phyloP scores from a whole-genome alignment of 2,797 vertebrate species.

The Pipistrellus pipistrellus region DNA sequence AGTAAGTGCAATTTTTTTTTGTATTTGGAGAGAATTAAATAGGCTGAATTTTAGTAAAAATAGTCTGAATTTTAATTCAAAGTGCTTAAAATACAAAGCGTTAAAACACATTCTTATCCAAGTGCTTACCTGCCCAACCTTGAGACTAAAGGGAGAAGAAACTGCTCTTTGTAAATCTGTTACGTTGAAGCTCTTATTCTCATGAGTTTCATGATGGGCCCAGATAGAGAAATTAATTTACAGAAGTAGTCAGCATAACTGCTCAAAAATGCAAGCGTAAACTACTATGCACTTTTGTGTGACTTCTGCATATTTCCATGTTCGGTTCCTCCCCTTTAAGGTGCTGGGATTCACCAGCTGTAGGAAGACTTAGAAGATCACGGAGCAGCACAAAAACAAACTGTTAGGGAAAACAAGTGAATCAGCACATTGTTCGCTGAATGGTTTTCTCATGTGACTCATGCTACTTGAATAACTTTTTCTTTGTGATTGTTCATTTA shows the following conservation, averaged over 20 bases:
- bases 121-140: constrained; percentile 76
- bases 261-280: constrained; percentile 78
- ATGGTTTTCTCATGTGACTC: constrained; percentile 83
- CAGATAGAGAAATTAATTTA: constrained; percentile 83
- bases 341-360: constrained; percentile 77
- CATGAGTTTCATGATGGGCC: constrained; percentile 79
- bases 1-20: neutral
- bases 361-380: constrained; percentile 71
- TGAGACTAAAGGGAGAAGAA: constrained; percentile 77
- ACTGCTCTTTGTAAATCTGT: constrained; percentile 75
- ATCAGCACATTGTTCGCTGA: constrained; percentile 81
- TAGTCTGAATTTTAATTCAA: constrained; percentile 58
- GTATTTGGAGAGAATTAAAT: constrained; percentile 39
- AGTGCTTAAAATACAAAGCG: constrained; percentile 59
- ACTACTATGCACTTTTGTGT: constrained; percentile 73
- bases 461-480: constrained; percentile 76
- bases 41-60: constrained; percentile 51
- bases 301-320: constrained; percentile 81
- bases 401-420: constrained; percentile 81
- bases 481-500: constrained; percentile 83
- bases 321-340: constrained; percentile 76
- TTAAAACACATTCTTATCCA: constrained; percentile 71
- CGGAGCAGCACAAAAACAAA: constrained; percentile 77
- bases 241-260: constrained; percentile 78
- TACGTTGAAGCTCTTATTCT: constrained; percentile 76